Evolutionary conservation across 2,113 vertebrate species (phyloP), one percentile per base, ranked within the genome.

Genomic region (Poeciliopsis occidentalis): DNA sequence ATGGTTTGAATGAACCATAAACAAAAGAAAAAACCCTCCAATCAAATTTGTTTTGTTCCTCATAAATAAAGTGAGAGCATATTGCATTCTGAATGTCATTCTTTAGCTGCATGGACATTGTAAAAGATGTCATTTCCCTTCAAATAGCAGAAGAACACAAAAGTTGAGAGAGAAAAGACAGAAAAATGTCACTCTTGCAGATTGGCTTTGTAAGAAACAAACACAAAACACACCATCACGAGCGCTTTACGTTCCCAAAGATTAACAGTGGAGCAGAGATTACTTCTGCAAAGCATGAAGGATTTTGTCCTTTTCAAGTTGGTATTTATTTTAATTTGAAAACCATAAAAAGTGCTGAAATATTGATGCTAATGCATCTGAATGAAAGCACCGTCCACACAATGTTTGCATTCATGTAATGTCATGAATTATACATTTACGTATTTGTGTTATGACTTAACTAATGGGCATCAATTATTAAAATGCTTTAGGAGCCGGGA

Each of bases 401-500:
- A 2, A 29, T 26, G 44, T 65, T 29, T 70, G 12, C 57, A 39
- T 51, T 26, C 26, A 19, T 71, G n/a, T 15, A 31, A 39, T 47
- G 30, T 75, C 19, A 66, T 89, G 60, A 84, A 85, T 87, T 69
- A 83, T 88, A 41, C 69, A 86, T 69, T 30, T 0, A 32, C 71
- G 34, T 69, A 12, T 76, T 72, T 73, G 62, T 79, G 65, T 80
- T 74, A 17, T 69, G 37, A 75, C 69, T 84, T 66, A 76, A 67
- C 73, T 66, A 66, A 66, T 41, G 34, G 29, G 17, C 65, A 86
- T 85, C 27, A 78, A 89, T 88, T 80, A 84, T 89, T 88, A 24
- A 86, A 69, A 78, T 2, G n/a, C 62, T 79, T 68, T 41, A 76
- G 65, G 68, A 80, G 74, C 64, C 41, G 65, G 60, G 68, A 39